phyloP scores from a whole-genome alignment of 2,888 invertebrate genomes.

The Temnothorax unifasciatus region DNA sequence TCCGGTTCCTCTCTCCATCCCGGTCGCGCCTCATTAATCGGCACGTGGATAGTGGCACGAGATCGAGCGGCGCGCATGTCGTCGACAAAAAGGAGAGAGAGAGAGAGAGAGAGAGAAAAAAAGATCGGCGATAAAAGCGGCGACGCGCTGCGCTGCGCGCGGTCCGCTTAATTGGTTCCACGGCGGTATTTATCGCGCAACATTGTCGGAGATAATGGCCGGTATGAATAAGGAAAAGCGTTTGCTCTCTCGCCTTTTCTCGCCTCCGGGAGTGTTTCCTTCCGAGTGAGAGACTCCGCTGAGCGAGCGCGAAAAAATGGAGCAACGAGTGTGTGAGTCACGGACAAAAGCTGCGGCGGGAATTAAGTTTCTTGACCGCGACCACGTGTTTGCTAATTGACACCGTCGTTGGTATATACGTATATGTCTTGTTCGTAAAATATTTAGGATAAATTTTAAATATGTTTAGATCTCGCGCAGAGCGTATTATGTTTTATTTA shows the following conservation, averaged over 20 bases:
- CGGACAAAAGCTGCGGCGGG: conserved; percentile 1
- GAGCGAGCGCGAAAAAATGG: conserved; percentile 24
- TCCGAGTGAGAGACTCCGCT: conserved; percentile 26
- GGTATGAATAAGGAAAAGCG: conserved; percentile 44
- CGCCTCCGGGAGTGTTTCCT: conserved; percentile 36
- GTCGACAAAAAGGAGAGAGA: conserved; percentile 12
- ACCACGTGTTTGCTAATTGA: conserved; percentile 35
- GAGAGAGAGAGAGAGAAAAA: conserved; percentile 17
- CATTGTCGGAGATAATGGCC: conserved; percentile 50
- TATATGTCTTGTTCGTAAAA: not conserved
- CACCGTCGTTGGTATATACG: not conserved
- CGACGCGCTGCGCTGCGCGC: conserved; percentile 37
- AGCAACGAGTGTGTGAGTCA: conserved; percentile 2
- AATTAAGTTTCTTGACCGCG: conserved; percentile 32
- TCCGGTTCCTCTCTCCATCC: conserved; percentile 64
- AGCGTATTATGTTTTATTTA: conserved; percentile 28
- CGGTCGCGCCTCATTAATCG: conserved; percentile 72
- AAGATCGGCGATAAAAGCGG: conserved; percentile 52
- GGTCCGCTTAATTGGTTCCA: conserved; percentile 68
- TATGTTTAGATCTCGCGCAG: conserved; percentile 17
- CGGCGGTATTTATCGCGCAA: conserved; percentile 58
- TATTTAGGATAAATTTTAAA: conserved; percentile 19
- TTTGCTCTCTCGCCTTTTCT: conserved; percentile 23
- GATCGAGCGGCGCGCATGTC: conserved; percentile 56
- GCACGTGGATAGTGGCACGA: conserved; percentile 65